These are phyloP conservation scores for Enteromius thamalakanensis DNA, from an alignment of 2,797 vertebrate species.

Conservation along the genomic window DNA sequence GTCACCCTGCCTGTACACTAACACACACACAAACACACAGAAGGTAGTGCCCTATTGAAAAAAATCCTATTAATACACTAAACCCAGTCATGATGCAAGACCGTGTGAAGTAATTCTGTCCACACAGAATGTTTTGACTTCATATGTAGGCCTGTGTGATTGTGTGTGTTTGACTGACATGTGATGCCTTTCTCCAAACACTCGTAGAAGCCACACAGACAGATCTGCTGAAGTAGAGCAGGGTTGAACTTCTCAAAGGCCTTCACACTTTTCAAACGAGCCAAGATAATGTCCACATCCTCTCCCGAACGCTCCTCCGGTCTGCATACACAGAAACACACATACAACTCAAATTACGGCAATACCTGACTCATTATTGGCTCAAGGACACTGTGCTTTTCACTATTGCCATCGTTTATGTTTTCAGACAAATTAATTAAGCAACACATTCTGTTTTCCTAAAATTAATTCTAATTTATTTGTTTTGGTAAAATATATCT, in stretches of 20 bases:
- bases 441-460: not conserved
- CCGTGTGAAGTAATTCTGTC: not conserved
- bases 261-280: slow-evolving; percentile 90
- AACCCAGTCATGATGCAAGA: not conserved
- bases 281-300: slow-evolving; percentile 95
- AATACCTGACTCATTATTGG: not conserved
- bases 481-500: not conserved
- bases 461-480: not conserved
- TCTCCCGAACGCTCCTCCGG: slow-evolving; percentile 92
- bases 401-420: not conserved
- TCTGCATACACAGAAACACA: slow-evolving; percentile 69
- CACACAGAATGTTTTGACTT: not conserved
- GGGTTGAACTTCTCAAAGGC: slow-evolving; percentile 94
- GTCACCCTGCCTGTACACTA: slow-evolving; percentile 97
- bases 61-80: not conserved
- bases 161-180: slow-evolving; percentile 76
- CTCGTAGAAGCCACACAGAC: slow-evolving; percentile 93
- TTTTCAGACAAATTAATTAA: not conserved
- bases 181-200: slow-evolving; percentile 95
- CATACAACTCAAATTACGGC: not conserved
- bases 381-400: not conserved
- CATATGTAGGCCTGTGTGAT: not conserved
- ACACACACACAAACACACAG: not conserved
- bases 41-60: not conserved
- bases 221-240: slow-evolving; percentile 92